phyloP scores from a whole-genome alignment of 2,113 vertebrate species.

The Hemibates koningsi region DNA sequence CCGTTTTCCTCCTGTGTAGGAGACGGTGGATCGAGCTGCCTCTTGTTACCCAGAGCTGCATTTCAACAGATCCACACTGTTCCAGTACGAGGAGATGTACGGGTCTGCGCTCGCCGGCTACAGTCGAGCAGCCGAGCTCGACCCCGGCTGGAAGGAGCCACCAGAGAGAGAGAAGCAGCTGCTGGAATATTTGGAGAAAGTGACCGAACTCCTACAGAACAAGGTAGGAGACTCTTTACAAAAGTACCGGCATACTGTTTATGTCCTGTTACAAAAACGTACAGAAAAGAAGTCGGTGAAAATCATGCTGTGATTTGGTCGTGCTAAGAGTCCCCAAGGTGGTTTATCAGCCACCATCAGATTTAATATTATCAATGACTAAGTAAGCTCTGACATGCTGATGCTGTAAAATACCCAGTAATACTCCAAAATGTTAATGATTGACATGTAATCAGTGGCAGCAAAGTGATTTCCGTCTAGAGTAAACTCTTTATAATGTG shows the following conservation, averaged over 20 bases:
- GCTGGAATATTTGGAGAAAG: slow-evolving; percentile 77
- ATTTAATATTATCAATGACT: background rate
- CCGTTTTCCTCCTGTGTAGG: slow-evolving; percentile 49
- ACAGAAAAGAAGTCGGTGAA: fast-evolving
- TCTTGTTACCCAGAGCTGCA: slow-evolving; percentile 83
- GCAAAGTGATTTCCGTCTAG: background rate
- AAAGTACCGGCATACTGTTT: background rate
- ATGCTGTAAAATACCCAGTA: background rate
- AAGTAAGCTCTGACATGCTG: background rate
- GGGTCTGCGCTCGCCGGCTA: slow-evolving; percentile 79
- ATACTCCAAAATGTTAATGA: background rate
- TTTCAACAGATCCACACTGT: slow-evolving; percentile 84
- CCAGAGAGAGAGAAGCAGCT: slow-evolving; percentile 75
- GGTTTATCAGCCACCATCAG: background rate
- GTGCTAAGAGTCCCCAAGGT: background rate
- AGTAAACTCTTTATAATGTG: background rate
- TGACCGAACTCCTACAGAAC: slow-evolving; percentile 75
- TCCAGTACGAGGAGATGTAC: slow-evolving; percentile 87
- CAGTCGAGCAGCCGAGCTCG: slow-evolving; percentile 74
- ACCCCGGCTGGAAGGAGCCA: slow-evolving; percentile 81
- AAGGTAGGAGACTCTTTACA: slow-evolving; percentile 67
- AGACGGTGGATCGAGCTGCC: slow-evolving; percentile 80
- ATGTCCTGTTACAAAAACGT: background rate
- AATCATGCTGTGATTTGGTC: background rate
- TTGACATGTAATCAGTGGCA: background rate